A percentile compares a stretch with the other conserved stretches of the same genome.
phyloP scores from a whole-genome alignment of 2,113 vertebrate species.

The Aphelocoma coerulescens region DNA sequence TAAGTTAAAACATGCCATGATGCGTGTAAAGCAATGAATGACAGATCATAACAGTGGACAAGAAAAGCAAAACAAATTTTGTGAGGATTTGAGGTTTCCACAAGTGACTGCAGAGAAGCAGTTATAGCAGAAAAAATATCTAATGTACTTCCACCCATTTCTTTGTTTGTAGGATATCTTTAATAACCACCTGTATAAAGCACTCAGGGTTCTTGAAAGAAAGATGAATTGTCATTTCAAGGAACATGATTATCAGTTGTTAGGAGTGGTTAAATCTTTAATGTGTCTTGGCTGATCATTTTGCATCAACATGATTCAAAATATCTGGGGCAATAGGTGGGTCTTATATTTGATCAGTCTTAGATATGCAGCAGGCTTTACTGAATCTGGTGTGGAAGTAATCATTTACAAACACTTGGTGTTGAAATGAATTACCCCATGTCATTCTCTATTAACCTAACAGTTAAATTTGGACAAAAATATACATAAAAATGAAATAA shows the following conservation, averaged over 20 bases:
- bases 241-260: background rate
- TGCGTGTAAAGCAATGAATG: background rate
- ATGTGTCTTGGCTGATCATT: background rate
- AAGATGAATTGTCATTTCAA: background rate
- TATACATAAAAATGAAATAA: conserved; percentile 82
- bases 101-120: background rate
- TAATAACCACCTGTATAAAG: background rate
- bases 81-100: background rate
- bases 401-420: conserved; percentile 50
- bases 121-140: background rate
- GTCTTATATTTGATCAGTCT: background rate
- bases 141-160: background rate
- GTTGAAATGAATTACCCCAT: conserved; percentile 68
- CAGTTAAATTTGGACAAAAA: conserved; percentile 74
- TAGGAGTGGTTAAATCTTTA: conserved; percentile 33
- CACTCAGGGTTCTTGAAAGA: background rate
- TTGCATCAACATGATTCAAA: background rate
- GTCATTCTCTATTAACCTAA: conserved; percentile 76
- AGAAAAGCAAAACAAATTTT: background rate
- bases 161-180: background rate
- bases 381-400: conserved; percentile 13
- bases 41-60: background rate
- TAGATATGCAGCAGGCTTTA: background rate
- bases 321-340: background rate
- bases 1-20: background rate